These are phyloP conservation scores for Altica lythri DNA, from an alignment of 2,888 invertebrate species.

Conservation along the genomic window DNA sequence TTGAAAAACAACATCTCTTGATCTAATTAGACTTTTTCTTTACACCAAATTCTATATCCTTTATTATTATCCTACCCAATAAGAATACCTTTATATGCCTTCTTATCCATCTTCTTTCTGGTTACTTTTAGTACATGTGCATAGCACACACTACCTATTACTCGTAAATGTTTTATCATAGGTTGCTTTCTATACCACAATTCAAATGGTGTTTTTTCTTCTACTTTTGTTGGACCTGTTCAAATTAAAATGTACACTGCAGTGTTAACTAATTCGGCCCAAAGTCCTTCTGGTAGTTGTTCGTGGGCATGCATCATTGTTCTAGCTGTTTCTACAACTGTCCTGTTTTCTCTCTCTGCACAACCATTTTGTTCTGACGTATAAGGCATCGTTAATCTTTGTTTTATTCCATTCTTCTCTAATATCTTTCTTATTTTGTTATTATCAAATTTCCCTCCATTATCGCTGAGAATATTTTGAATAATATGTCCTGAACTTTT, in stretches of 20 bases:
- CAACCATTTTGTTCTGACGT: background rate
- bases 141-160: constrained; percentile 36
- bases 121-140: constrained; percentile 10
- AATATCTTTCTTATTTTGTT: no score
- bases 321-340: background rate
- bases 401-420: no score
- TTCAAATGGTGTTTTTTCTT: constrained; percentile 40
- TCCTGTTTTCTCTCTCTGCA: background rate
- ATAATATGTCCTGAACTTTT: no score
- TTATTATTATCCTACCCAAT: constrained; percentile 18
- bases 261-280: background rate
- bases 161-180: constrained; percentile 36
- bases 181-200: constrained; percentile 40
- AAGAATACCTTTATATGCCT: constrained; percentile 12
- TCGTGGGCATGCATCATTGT: no score
- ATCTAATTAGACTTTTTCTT: constrained; percentile 13
- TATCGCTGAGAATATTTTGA: no score
- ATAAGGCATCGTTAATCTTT: no score
- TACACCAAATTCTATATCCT: constrained; percentile 12
- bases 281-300: background rate
- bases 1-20: constrained; percentile 12
- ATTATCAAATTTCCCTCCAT: no score
- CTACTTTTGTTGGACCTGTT: constrained; percentile 38
- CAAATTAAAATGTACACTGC: constrained; percentile 37
- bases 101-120: background rate